phyloP scores from a whole-genome alignment of 1,140 invertebrate genomes.

The Palaemon carinicauda region DNA sequence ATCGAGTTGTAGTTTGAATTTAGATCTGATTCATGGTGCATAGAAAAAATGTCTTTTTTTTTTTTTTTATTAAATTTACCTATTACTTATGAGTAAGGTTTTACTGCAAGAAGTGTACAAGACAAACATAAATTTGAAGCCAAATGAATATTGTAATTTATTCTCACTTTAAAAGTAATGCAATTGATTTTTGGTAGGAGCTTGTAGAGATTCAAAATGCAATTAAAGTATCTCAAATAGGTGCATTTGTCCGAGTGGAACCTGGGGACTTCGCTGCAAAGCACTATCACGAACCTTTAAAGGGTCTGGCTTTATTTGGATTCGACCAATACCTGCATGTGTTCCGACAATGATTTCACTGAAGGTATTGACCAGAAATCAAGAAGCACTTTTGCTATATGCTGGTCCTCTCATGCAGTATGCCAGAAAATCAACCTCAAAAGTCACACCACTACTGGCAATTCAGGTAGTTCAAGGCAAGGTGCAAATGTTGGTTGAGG shows the following conservation, averaged over 20 bases:
- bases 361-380: not conserved
- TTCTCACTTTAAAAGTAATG: not conserved
- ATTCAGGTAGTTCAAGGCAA: slow-evolving; percentile 12
- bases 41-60: too few relatives aligned
- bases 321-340: slow-evolving; percentile 16
- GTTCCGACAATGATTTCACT: slow-evolving; percentile 26
- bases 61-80: too few relatives aligned
- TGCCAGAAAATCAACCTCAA: not conserved
- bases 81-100: too few relatives aligned
- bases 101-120: too few relatives aligned
- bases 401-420: slow-evolving; percentile 17
- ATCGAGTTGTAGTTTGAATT: too few relatives aligned
- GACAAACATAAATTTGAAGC: too few relatives aligned
- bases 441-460: slow-evolving; percentile 20
- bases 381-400: slow-evolving; percentile 18
- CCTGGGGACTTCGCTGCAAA: slow-evolving; percentile 28
- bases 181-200: not conserved
- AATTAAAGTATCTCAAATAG: not conserved
- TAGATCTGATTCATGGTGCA: too few relatives aligned
- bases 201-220: not conserved
- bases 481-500: slow-evolving; percentile 22
- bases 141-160: not conserved
- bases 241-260: slow-evolving; percentile 32
- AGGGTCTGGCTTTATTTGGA: slow-evolving; percentile 13
- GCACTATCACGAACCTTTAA: slow-evolving; percentile 14